Evolutionary conservation across 2,888 invertebrate genomes (phyloP), one percentile per base, ranked within the genome.

Genomic region (Neocrepidodera transversa): DNA sequence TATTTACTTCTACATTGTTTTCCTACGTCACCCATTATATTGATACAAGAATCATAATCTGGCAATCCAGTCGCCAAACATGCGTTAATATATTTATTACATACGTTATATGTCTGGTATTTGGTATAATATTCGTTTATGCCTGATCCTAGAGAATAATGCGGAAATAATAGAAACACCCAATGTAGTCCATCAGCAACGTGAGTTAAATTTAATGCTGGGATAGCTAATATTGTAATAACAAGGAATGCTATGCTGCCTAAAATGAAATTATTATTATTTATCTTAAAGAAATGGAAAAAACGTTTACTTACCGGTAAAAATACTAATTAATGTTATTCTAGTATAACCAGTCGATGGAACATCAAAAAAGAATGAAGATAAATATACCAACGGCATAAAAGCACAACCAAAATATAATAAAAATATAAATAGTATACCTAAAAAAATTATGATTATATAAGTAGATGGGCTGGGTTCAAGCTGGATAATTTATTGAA

Each of bases 271-370:
- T 16, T 36, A n/a, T n/a, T n/a, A n/a, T n/a, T n/a, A n/a, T 36
- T 36, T 2, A 13, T 38, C 23, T 5, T 23, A 6, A 23, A 16
- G 8, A 14, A 38, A 14, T 14, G 8, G 7, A 1, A 5, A 14
- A n/a, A 23, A 18, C 1, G 14, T 1, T 40, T 11, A 60, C 78
- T 80, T 80, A 90, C 92, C 93, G 58, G 88, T 82, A 55, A 93
- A 82, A 8, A 90, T 83, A 70, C 90, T 91, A 26, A 90, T 78
- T 69, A 92, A 85, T 28, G 87, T 87, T 70, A 90, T 82, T 67
- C 87, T 83, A 0, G 90, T 88, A 75, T 89, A 92, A 7, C 92
- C 93, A 1, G 88, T 83, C 0, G 93, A 86, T 0, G 93, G 89
- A 5, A 88, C 85, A 3, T 81, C 81, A 75, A 92, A 92, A n/a